phyloP scores from a whole-genome alignment of 2,113 vertebrate genomes.

The Colinus virginianus region DNA sequence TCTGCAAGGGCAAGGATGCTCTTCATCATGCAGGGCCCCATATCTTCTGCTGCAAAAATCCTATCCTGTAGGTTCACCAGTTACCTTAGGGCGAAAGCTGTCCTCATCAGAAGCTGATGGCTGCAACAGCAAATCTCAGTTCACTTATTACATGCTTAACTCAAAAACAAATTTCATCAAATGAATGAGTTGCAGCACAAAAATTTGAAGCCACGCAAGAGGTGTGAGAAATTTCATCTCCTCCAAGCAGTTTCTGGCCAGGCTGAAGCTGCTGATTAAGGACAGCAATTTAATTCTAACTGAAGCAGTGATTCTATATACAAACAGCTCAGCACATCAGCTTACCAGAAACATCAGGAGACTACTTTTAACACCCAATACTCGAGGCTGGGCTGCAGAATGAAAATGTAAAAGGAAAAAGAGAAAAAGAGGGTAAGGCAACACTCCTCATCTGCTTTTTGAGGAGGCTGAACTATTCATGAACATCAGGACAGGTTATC shows the following conservation, averaged over 20 bases:
- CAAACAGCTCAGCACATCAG: neutral
- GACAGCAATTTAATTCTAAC: slow-evolving; percentile 4
- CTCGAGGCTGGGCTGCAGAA: neutral
- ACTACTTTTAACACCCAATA: neutral
- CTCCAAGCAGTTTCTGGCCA: neutral
- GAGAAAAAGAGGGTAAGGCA: neutral
- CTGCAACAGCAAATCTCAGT: neutral
- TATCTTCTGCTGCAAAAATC: accelerated
- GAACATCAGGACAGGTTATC: neutral
- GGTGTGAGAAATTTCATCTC: neutral
- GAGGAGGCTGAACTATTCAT: neutral
- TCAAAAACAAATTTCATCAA: neutral
- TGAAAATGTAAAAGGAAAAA: neutral
- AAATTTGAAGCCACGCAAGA: neutral
- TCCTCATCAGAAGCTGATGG: neutral
- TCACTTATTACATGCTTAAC: neutral
- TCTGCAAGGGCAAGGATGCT: neutral
- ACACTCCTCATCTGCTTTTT: neutral
- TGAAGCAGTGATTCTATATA: neutral
- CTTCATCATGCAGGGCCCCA: neutral
- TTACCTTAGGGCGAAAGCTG: neutral
- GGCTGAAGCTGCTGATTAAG: neutral
- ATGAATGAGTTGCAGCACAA: neutral
- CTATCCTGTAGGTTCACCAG: neutral
- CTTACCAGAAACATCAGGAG: neutral